A percentile compares a stretch with the other conserved stretches of the same genome.
Conservation (phyloP, 2,797 vertebrate genomes). For the Danio albolineatus region DNA sequence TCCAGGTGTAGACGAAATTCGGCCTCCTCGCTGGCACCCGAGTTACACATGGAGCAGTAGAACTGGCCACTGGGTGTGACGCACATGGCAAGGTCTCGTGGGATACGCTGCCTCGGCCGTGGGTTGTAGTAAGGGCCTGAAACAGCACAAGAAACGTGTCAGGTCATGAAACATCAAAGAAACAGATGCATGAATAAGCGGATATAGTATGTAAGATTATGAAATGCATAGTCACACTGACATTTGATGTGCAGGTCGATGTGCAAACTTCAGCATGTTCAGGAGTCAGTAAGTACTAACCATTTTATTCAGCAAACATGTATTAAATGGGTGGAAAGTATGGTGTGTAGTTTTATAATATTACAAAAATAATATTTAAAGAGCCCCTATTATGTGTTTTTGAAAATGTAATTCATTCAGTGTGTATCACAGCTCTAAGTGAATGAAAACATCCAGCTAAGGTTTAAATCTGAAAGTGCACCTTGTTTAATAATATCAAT, state of each 20-base stretch:
- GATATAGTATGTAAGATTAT: constrained; percentile 6
- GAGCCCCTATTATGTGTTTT: no score
- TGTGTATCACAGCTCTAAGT: no score
- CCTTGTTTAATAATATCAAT: no score
- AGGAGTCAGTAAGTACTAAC: neutral
- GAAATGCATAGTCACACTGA: neutral
- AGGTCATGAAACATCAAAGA: neutral
- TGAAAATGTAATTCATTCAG: no score
- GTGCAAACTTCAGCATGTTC: neutral
- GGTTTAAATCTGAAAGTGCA: no score
- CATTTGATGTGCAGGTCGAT: neutral
- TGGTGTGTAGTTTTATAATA: no score
- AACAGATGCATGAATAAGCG: neutral
- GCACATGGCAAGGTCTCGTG: constrained; percentile 96
- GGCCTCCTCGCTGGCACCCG: constrained; percentile 91
- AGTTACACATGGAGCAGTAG: constrained; percentile 99
- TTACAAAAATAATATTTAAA: no score
- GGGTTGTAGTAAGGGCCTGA: constrained; percentile 96
- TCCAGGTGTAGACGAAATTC: constrained; percentile 97
- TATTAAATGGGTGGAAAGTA: neutral
- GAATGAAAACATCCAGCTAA: no score
- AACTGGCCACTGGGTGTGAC: constrained; percentile 98
- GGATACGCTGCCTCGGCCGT: constrained; percentile 93
- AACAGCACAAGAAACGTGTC: constrained; percentile 7
- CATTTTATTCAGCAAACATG: neutral